Evolutionary conservation across 1,140 invertebrate species (phyloP), one percentile per base, ranked within the genome.

Genomic region (Drosophila obscura): DNA sequence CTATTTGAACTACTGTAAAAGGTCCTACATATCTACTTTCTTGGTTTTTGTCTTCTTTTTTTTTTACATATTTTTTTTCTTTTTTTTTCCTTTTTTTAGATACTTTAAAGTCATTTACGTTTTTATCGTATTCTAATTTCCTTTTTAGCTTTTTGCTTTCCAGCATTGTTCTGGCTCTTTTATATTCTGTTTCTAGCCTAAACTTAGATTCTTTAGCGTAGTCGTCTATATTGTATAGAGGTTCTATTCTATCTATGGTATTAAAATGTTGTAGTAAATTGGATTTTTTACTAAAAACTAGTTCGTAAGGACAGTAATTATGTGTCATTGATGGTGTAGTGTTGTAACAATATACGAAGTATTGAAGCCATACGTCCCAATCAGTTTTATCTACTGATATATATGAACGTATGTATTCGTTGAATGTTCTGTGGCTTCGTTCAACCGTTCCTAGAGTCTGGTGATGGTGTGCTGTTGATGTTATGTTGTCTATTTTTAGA

Each of bases 281-380:
- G 16, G 16, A 16, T 1, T 16, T 16, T 53, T n/a, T 51, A 22
- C 53, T 53, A 43, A 55, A 75, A 11, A 71, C 45, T 13, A 72
- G n/a, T 53, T 79, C 76, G 48, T 64, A 75, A 56, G 76, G 76
- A 52, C 59, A 58, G 44, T 71, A 78, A 1, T 49, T 49, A 44
- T 69, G 55, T 24, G 43, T 48, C 3, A 46, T 16, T 26, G 55
- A 63, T 7, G 69, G 63, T 31, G 53, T 73, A 13, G 58, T 73
- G 39, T 64, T 68, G 15, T 67, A 77, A 24, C 62, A 46, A 46
- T 46, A 46, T 2, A 15, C 19, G 16, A 46, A 46, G 19, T 22
- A 46, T 46, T 22, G n/a, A 66, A 71, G 2, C 57, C 61, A 73
- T n/a, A 48, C 19, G 24, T 77, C 65, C 71, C 76, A 79, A 43